Base-by-base conservation (phyloP, 2,797 vertebrate genomes). In the Microctenopoma lineatum region DNA sequence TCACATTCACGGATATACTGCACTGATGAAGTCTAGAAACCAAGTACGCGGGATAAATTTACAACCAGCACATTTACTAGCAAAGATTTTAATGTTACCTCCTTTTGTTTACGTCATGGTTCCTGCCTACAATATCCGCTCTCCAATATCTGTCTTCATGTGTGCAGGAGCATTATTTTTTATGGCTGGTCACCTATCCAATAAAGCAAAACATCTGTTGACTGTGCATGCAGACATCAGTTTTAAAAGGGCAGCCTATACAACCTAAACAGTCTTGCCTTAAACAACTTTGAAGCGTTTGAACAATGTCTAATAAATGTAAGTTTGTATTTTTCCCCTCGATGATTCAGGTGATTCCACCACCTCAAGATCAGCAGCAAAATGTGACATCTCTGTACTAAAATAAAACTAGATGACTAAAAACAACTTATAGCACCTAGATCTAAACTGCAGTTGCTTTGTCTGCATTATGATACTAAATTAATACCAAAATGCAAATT, bases 1-100 rank as follows among this genome's bases (percentile, higher is more conserved):
- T 73, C 70, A 77, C 51, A 68, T 59, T 73, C 50, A 70, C 36
- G 57, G 66, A 45, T 55, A 60, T 11, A n/a, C 14, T 21, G 50
- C 57, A 25, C 52, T 51, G 68, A 77, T 51, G 10, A 25, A 73
- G 58, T 16, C 10, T 46, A 48, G 50, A 56, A 65, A 53, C 13
- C 1, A 38, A 29, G 48, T 25, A 15, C 36, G 39, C 18, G 10
- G 58, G n/a, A 29, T 26, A 53, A 26, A 18, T 50, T 47, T 34
- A 53, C 32, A 52, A 55, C 21, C 44, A 41, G 16, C 6, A 51
- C 8, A 9, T 56, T 60, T 58, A 38, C 55, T 61, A 41, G n/a
- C 46, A 47, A 29, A 59, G 47, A 21, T 18, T 36, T 48, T 15
- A 21, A 57, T 18, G 21, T 5, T 15, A 10, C 36, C 32, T 27